Percentiles rank a stretch among this genome's conserved stretches.
These are phyloP conservation scores for Gymnogyps californianus DNA, from an alignment of 2,113 vertebrate genomes.

Conservation along the genomic window DNA sequence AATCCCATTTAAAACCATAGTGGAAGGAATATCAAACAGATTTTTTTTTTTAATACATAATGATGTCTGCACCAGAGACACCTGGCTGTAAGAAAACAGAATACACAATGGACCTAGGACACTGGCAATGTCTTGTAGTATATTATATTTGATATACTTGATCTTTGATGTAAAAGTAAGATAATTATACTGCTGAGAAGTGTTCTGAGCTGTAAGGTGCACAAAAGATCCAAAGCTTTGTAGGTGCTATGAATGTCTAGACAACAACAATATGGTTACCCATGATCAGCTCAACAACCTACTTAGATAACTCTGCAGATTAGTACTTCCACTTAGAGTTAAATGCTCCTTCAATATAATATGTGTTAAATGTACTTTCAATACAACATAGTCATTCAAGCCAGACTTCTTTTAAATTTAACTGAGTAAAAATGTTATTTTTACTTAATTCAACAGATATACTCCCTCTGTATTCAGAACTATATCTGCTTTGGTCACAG, in stretches of 20 bases:
- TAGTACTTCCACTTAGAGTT: not conserved
- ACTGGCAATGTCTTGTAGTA: no score
- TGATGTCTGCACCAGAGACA: not conserved
- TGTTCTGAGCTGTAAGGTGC: not conserved
- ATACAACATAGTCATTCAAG: not conserved
- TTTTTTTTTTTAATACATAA: not conserved
- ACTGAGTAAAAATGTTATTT: not conserved
- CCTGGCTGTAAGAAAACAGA: not conserved
- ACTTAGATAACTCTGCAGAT: not conserved
- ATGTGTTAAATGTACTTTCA: not conserved
- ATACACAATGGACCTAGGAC: not conserved
- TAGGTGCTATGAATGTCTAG: not conserved
- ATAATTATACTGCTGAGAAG: not conserved
- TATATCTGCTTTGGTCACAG: not conserved
- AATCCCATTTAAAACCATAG: not conserved
- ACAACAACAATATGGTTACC: not conserved
- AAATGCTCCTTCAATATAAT: not conserved
- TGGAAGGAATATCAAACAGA: not conserved
- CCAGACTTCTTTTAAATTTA: not conserved
- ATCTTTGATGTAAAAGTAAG: not conserved
- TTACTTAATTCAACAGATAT: not conserved
- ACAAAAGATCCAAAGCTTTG: not conserved
- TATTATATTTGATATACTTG: not conserved
- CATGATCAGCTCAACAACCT: not conserved
- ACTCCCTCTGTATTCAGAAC: not conserved